phyloP scores from a whole-genome alignment of 2,113 vertebrate genomes.

The Heteronetta atricapilla region DNA sequence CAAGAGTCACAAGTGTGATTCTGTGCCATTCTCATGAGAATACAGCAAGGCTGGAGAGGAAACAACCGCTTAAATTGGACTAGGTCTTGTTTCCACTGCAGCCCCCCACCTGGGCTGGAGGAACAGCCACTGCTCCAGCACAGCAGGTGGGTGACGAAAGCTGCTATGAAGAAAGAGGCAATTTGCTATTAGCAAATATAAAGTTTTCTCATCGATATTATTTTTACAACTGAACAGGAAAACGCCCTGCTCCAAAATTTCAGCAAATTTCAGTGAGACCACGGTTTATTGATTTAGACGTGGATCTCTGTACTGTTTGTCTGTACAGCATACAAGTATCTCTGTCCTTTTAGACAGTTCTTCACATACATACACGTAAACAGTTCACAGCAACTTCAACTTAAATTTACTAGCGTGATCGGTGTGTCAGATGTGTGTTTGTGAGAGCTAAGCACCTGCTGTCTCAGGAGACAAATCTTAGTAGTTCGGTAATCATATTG shows the following conservation, averaged over 20 bases:
- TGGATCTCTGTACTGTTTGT: neutral
- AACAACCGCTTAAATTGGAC: neutral
- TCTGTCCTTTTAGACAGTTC: neutral
- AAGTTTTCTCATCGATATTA: neutral
- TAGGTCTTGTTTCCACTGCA: neutral
- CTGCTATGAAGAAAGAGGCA: neutral
- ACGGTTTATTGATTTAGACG: neutral
- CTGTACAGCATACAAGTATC: neutral
- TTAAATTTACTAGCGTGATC: neutral
- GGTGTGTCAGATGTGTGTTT: neutral
- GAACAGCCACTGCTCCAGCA: rapidly evolving
- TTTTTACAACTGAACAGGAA: neutral
- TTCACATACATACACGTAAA: neutral
- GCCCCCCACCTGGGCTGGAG: neutral
- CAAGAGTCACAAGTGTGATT: neutral
- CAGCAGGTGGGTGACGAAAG: neutral
- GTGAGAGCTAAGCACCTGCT: neutral
- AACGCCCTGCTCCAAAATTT: neutral
- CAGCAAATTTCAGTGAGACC: neutral
- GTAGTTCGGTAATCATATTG: neutral
- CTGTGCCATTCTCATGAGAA: neutral
- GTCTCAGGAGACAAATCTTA: neutral
- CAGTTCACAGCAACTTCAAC: neutral
- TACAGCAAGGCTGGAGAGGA: neutral
- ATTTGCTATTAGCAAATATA: neutral